Conservation (phyloP, 2,113 vertebrate species). For the Phrynocephalus versicolor region DNA sequence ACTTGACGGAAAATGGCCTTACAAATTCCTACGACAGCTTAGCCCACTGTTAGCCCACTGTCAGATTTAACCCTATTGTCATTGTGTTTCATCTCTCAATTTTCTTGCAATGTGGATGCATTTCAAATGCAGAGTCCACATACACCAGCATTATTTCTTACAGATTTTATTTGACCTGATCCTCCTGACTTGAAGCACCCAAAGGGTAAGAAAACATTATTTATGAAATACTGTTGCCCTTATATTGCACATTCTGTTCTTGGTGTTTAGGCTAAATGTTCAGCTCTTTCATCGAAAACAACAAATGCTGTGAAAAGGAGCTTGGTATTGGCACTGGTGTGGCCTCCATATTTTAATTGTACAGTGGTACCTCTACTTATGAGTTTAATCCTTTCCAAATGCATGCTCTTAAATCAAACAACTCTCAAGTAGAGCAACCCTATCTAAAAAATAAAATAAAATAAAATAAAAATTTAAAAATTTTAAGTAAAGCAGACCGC, state of each 20-base stretch:
- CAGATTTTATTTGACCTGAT: background rate
- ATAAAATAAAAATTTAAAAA: too few species aligned
- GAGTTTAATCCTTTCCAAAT: too few species aligned
- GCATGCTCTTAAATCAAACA: too few species aligned
- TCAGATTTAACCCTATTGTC: background rate
- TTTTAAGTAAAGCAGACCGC: too few species aligned
- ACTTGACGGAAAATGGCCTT: background rate
- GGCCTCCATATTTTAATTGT: too few species aligned
- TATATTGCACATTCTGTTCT: background rate
- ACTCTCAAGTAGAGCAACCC: too few species aligned
- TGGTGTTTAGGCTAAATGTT: background rate
- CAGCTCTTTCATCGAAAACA: too few species aligned
- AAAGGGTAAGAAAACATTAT: background rate
- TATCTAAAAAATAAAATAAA: too few species aligned
- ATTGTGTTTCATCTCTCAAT: background rate
- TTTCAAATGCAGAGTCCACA: background rate
- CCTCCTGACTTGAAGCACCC: too few species aligned
- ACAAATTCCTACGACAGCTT: background rate
- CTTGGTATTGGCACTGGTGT: too few species aligned
- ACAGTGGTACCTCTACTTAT: too few species aligned
- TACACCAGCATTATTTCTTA: background rate
- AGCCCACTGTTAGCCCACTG: background rate
- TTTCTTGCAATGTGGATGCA: background rate
- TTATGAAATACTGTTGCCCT: background rate
- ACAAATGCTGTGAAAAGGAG: too few species aligned